Evolutionary conservation across 2,797 vertebrate species (phyloP).

Genomic region (Eidolon dupreanum): DNA sequence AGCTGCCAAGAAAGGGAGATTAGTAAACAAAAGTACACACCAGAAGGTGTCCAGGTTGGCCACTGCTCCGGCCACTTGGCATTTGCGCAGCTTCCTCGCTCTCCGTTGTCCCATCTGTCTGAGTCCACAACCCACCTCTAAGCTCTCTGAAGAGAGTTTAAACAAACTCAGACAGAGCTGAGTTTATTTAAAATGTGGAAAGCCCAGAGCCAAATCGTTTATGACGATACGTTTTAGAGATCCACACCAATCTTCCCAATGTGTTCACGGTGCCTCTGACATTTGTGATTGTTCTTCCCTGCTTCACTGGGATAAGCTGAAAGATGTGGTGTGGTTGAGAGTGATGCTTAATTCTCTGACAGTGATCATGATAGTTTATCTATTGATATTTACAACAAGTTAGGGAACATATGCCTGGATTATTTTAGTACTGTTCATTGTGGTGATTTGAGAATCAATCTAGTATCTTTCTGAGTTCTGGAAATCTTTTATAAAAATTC

Average conservation of each 20-base stretch:
- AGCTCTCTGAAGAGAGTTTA: slow-evolving; percentile 38
- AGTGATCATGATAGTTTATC: background rate
- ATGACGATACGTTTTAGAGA: background rate
- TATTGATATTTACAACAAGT: background rate
- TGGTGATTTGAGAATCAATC: background rate
- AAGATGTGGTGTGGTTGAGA: background rate
- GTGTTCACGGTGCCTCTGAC: accelerated
- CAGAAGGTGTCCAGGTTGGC: slow-evolving; percentile 77
- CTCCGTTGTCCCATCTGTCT: slow-evolving; percentile 75
- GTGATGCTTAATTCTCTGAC: background rate
- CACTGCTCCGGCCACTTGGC: slow-evolving; percentile 38
- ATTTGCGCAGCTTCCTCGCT: background rate
- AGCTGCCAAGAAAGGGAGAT: slow-evolving; percentile 73
- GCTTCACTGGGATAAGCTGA: background rate
- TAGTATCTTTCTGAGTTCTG: background rate
- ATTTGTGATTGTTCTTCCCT: background rate
- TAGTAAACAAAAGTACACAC: slow-evolving; percentile 63
- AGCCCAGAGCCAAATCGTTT: background rate
- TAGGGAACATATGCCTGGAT: background rate
- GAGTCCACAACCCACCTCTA: background rate
- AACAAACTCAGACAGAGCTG: slow-evolving; percentile 23
- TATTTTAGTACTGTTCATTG: background rate
- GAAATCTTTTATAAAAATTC: background rate
- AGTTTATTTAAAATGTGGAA: slow-evolving; percentile 19
- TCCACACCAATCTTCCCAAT: background rate